Base-by-base conservation (phyloP, 2,888 invertebrate species). In the Brachypalpus laphriformis region DNA sequence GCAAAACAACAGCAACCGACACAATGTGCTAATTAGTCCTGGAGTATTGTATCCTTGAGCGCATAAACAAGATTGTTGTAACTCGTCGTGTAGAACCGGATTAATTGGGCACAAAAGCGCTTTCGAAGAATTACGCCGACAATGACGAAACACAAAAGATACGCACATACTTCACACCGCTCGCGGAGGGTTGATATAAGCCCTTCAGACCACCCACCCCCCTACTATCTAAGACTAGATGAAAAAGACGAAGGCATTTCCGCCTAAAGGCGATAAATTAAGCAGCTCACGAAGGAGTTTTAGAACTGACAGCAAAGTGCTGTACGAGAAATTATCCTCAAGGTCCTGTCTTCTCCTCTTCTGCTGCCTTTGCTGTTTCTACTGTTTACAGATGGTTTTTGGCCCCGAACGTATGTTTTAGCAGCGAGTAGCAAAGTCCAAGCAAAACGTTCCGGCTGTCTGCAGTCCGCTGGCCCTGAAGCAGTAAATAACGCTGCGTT, bases 201-300 rank as follows among this genome's bases (percentile, higher is more conserved):
- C 11, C 14, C 49, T 47, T 8, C 16, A 37, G 9, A 63, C 37
- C n/a, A 0, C n/a, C 2, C 37, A 25, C 37, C 3, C 31, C 20
- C 51, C 42, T 8, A 54, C 40, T 6, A 2, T 34, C 31, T 11
- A 51, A 40, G 74, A 49, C 28, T 31, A 20, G 28, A 59, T 9
- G 7, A 57, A 37, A 25, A 71, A 31, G 18, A 54, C 42, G 56
- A 75, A 28, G 8, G 34, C 16, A 63, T 56, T 63, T 75, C 45
- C 45, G 28, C 68, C 51, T 40, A 16, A 31, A 45, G 71, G 51
- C 72, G 61, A 72, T 82, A 82, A 82, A 82, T 82, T 77, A 82
- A 72, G 51, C 68, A 54, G 54, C 68, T 70, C 81, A 68, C 61
- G 68, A 40, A 72, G 42, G 66, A 66, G 74, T 59, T 68, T 80